Evolutionary conservation across 2,888 invertebrate genomes (phyloP).

Genomic region (Eustalomyia histrio): DNA sequence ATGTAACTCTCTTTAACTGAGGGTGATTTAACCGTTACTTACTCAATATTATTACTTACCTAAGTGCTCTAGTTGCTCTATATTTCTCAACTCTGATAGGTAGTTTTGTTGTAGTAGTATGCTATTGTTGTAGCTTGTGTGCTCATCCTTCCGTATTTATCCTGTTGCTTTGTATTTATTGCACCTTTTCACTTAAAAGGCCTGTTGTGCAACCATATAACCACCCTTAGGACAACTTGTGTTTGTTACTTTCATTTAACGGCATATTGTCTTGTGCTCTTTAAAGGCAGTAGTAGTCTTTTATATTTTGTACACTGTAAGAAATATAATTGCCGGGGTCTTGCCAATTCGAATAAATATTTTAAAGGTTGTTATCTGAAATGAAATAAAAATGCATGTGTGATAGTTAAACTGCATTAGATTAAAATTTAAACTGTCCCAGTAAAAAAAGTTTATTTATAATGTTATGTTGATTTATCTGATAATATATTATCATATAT

Average conservation of each 20-base stretch:
- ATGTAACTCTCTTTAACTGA: slow-evolving; percentile 15
- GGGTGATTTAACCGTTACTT: slow-evolving; percentile 59
- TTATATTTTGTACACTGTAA: slow-evolving; percentile 33
- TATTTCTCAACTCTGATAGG: slow-evolving; percentile 20
- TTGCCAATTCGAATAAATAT: neutral
- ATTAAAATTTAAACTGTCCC: too few species aligned
- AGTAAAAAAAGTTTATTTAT: too few species aligned
- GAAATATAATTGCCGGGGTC: slow-evolving; percentile 12
- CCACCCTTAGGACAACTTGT: slow-evolving; percentile 28
- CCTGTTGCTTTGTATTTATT: slow-evolving; percentile 46
- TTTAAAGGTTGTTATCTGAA: too few species aligned
- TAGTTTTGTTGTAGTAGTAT: too few species aligned
- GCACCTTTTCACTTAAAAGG: neutral
- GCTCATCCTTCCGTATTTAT: slow-evolving; percentile 23
- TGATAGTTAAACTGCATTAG: too few species aligned
- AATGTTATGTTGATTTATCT: too few species aligned
- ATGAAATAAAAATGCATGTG: too few species aligned
- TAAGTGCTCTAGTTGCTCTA: slow-evolving; percentile 35
- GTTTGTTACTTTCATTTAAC: slow-evolving; percentile 38
- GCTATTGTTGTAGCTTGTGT: slow-evolving; percentile 12
- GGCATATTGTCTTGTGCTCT: slow-evolving; percentile 30
- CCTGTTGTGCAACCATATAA: neutral
- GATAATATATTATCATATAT: too few species aligned
- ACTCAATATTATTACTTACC: slow-evolving; percentile 23
- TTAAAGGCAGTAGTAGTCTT: neutral